Evolutionary conservation across 2,113 vertebrate genomes (phyloP), one percentile per base, ranked within the genome.

Genomic region (Daboia siamensis): DNA sequence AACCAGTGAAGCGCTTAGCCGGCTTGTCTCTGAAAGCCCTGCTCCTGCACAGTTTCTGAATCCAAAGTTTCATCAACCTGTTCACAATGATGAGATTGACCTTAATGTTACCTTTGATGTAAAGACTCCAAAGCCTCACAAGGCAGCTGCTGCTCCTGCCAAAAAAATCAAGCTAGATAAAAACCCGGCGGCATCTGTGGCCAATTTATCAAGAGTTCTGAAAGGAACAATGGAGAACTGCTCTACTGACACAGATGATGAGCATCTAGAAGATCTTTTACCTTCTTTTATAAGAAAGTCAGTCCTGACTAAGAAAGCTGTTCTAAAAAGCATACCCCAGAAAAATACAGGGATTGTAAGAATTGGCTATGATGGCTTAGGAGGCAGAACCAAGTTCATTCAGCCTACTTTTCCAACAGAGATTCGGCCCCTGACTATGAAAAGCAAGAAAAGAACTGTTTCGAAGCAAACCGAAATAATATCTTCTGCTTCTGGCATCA

Each of bases 331-430:
- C 90, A 98, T 97, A 90, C 95, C 97, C 9, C 97, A 92, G 91
- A 97, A 20, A 91, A 98, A 95, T 94, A 95, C 59, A 89, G 96
- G 99, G 94, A 91, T 94, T 21, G 99, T 99, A 61, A 97, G 97
- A 95, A 98, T 54, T 0, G 99, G 99, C 8, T 99, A 98, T 0
- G 98, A 99, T 89, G 99, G 99, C 44, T 97, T 99, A 84, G 99
- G 99, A 95, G 99, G 99, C 95, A 98, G 99, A 91, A 99, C 98
- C 1, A 99, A 98, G 96, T 99, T 99, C 96, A 98, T 99, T 94
- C 98, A 99, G 92, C 98, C 99, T 91, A 97, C 95, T 39, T 94
- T 97, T 90, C 90, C 92, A 17, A 1, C 94, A 1, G 64, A 94
- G 48, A 97, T 97, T 93, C 97, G 95, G 10, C 97, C 97, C 0